phyloP scores from a whole-genome alignment of 2,888 invertebrate genomes.

The Tridacna crocea region DNA sequence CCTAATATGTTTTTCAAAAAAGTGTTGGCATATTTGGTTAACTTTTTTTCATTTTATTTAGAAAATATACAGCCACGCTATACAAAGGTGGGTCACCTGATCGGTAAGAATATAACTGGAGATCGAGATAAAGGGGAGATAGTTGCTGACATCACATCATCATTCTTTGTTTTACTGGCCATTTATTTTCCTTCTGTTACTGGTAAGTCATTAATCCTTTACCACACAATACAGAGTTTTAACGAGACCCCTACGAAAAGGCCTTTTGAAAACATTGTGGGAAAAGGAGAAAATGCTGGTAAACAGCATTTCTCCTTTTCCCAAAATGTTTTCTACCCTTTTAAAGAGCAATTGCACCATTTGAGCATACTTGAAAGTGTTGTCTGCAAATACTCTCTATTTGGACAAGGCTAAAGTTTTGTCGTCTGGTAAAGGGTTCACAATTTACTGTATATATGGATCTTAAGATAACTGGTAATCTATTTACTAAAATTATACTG shows the following conservation, averaged over 20 bases:
- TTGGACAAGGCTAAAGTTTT: background rate
- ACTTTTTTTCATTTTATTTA: constrained; percentile 74
- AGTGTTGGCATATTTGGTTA: too few relatives aligned
- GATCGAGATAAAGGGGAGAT: constrained; percentile 85
- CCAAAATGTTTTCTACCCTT: background rate
- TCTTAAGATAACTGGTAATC: too few relatives aligned
- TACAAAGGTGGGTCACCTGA: constrained; percentile 67
- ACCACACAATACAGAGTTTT: too few relatives aligned
- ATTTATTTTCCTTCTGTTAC: constrained; percentile 99
- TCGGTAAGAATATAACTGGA: constrained; percentile 67
- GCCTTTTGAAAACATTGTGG: background rate
- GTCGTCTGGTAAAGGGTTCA: background rate
- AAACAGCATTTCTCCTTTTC: background rate
- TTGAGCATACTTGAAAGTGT: background rate
- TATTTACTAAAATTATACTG: too few relatives aligned
- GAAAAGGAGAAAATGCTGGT: background rate
- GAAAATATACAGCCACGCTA: constrained; percentile 86
- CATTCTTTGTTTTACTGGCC: constrained; percentile 98
- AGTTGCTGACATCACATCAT: constrained; percentile 94
- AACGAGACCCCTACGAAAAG: background rate
- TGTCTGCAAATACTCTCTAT: background rate
- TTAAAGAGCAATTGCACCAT: background rate
- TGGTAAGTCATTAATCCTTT: constrained; percentile 86
- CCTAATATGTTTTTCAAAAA: too few relatives aligned
- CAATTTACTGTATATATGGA: background rate